Conservation (phyloP, 2,888 invertebrate genomes). For the Megalurothrips usitatus region DNA sequence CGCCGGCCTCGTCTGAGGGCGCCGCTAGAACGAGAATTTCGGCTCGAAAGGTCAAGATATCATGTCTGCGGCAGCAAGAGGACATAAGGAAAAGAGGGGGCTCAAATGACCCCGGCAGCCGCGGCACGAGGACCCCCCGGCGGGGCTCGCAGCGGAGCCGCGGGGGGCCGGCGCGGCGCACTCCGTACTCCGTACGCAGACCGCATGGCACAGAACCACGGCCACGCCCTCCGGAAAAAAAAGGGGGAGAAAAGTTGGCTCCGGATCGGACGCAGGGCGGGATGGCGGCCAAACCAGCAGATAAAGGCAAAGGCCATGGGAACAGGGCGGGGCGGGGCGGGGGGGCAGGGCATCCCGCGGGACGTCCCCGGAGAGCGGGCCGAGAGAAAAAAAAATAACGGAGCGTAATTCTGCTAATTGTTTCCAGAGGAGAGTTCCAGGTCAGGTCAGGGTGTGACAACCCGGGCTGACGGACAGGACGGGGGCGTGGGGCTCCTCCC, state of each 20-base stretch:
- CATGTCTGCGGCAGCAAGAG: neutral
- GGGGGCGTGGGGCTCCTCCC: no score
- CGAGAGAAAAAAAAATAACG: no score
- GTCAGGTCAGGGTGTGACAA: no score
- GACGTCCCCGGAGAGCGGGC: neutral
- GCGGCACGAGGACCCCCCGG: no score
- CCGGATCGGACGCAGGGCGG: neutral
- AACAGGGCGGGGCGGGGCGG: no score
- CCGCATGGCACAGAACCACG: neutral
- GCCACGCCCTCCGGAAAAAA: slow-evolving; percentile 30
- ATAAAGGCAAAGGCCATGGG: neutral
- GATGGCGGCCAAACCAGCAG: neutral
- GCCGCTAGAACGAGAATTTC: neutral
- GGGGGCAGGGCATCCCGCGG: no score
- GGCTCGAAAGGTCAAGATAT: neutral
- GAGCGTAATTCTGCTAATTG: no score
- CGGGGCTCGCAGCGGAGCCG: no score
- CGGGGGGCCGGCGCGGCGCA: neutral
- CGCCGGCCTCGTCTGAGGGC: neutral
- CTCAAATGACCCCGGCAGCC: neutral
- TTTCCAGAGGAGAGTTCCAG: no score
- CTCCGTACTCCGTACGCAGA: neutral
- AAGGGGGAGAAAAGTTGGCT: slow-evolving; percentile 27
- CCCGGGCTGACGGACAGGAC: no score
- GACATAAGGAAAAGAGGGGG: neutral